A percentile compares a stretch with the other conserved stretches of the same genome.
These are phyloP conservation scores for Orycteropus afer DNA, from an alignment of 2,113 vertebrate genomes.

Conservation along the genomic window DNA sequence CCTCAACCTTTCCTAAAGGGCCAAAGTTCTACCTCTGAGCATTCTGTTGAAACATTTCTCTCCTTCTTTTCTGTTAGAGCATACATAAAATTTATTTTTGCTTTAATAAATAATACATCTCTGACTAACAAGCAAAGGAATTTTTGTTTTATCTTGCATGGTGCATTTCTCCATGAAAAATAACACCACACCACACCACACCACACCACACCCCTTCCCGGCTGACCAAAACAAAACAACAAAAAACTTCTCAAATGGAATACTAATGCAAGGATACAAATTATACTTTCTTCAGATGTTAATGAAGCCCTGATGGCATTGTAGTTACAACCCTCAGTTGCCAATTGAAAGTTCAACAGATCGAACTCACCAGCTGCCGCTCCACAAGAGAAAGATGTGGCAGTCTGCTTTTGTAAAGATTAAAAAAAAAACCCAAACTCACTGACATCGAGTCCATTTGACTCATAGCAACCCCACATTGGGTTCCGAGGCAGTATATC, in stretches of 20 bases:
- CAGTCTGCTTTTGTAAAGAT: not conserved
- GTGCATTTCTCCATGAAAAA: constrained; percentile 25
- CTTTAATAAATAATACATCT: constrained; percentile 48
- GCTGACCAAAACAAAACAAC: not conserved
- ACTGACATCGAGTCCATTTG: too few relatives aligned
- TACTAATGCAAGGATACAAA: not conserved
- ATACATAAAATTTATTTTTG: not conserved
- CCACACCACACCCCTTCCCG: too few relatives aligned
- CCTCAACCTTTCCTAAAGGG: not conserved
- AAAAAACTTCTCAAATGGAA: not conserved
- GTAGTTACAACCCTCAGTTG: not conserved
- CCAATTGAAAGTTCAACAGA: not conserved
- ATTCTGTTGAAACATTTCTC: not conserved
- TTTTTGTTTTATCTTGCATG: not conserved
- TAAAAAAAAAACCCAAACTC: too few relatives aligned
- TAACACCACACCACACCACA: not conserved
- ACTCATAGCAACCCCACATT: too few relatives aligned
- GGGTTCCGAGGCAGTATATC: too few relatives aligned
- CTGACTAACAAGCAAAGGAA: not conserved
- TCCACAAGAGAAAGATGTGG: not conserved
- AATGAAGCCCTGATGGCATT: not conserved
- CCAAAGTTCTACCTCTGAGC: not conserved
- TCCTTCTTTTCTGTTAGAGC: not conserved
- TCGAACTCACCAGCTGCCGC: not conserved
- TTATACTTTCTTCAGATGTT: not conserved